phyloP scores from a whole-genome alignment of 2,113 vertebrate species.

The Candoia aspera region DNA sequence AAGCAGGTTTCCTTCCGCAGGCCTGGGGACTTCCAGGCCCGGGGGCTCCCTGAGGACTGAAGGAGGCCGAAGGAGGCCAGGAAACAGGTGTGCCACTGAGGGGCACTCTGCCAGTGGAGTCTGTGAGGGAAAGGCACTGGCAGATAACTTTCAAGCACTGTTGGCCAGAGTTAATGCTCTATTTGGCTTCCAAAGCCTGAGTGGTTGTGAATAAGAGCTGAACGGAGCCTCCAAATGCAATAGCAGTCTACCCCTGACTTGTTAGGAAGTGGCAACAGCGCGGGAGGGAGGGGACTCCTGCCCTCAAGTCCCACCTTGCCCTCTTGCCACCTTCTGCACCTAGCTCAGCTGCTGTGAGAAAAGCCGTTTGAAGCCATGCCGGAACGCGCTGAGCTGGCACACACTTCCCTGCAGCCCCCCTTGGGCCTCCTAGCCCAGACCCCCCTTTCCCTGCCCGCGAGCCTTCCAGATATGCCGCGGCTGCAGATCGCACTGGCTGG shows the following conservation, averaged over 20 bases:
- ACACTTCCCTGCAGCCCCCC: not conserved
- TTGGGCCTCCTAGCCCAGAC: not conserved
- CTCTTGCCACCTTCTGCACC: not conserved
- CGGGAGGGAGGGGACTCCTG: not conserved
- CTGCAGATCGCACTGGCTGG: not conserved
- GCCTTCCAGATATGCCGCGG: not conserved
- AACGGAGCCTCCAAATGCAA: not conserved
- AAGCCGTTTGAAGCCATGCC: not conserved
- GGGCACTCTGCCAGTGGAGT: accelerated
- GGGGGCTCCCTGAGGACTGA: not conserved
- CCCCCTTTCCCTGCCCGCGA: not conserved
- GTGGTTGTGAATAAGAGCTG: not conserved
- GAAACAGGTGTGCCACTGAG: accelerated
- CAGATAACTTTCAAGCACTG: not conserved
- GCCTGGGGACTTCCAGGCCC: not conserved
- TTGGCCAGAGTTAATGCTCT: not conserved
- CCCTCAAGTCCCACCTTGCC: not conserved
- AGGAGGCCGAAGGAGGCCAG: not conserved
- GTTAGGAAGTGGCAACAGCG: not conserved
- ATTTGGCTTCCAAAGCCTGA: not conserved
- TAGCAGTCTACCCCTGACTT: not conserved
- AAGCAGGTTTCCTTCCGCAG: not conserved
- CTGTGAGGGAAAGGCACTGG: not conserved
- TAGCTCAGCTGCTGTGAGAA: not conserved
- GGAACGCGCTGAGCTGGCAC: not conserved